Conservation (phyloP, 2,888 invertebrate genomes). For the Cryptophagus acutangulus region DNA sequence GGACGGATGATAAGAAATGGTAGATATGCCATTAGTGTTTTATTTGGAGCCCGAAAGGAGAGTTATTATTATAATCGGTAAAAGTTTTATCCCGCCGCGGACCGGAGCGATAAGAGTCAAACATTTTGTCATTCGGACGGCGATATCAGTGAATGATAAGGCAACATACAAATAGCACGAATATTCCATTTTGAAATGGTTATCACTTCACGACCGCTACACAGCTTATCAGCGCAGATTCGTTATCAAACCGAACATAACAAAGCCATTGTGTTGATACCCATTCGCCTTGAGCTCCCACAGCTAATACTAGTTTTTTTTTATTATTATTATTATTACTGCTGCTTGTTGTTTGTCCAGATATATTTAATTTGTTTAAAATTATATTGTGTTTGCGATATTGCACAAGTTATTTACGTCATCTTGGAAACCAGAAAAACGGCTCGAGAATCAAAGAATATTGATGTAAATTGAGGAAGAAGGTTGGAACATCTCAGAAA, state of each 20-base stretch:
- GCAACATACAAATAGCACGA: conserved; percentile 46
- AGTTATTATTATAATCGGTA: conserved; percentile 19
- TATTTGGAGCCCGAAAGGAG: too few species aligned
- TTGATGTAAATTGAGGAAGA: too few species aligned
- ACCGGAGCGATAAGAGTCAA: conserved; percentile 26
- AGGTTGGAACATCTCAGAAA: too few species aligned
- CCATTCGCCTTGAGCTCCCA: conserved; percentile 28
- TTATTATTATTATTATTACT: too few species aligned
- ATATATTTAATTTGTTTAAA: conserved; percentile 1
- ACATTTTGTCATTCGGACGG: conserved; percentile 41
- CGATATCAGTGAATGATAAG: conserved; percentile 40
- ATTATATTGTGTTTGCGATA: too few species aligned
- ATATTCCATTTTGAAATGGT: conserved; percentile 49
- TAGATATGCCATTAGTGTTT: too few species aligned
- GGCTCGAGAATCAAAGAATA: too few species aligned
- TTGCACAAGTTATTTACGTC: neutral
- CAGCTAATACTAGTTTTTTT: conserved; percentile 22
- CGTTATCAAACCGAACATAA: conserved; percentile 25
- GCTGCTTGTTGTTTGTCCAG: conserved; percentile 5
- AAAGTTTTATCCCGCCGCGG: conserved; percentile 17
- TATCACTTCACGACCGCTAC: conserved; percentile 33
- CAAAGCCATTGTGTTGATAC: conserved; percentile 29
- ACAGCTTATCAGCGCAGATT: conserved; percentile 22
- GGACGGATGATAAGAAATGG: too few species aligned
- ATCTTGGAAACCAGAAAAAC: too few species aligned